Evolutionary conservation across 2,797 vertebrate species (phyloP), one percentile per base, ranked within the genome.

Genomic region (Heterohyrax brucei): DNA sequence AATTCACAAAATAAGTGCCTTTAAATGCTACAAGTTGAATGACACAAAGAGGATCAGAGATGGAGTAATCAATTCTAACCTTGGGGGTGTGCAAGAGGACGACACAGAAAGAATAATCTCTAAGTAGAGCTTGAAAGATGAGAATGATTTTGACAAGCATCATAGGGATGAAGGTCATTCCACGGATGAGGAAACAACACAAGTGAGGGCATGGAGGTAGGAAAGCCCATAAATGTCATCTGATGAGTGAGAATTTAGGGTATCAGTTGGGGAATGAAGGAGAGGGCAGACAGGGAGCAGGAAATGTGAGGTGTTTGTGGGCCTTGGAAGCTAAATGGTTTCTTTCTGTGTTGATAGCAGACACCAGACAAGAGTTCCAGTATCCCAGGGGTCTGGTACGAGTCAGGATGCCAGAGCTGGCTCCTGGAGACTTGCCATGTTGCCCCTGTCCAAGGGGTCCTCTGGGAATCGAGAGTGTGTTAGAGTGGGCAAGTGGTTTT

Each of bases 181-280:
- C 46, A 13, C 84, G 26, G 10, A 28, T 16, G 10, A 39, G 24
- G 44, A n/a, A 33, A 21, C 13, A 30, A 24, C 30, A 3, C 19
- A 1, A 8, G 28, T 13, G 0, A 89, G 73, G 33, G 18, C 2
- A 0, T 4, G 3, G 16, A 44, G 30, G 24, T 14, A 19, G n/a
- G 10, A 26, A 46, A 4, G 53, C 1, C 68, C 2, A 0, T 1
- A 16, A 53, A 1, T 14, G 22, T 61, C 5, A 1, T 1, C 7
- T 7, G 7, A 10, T 10, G 9, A 28, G 33, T 4, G 21, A 46
- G 50, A 22, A 4, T 16, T 75, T 8, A 6, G 48, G 19, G 64
- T 1, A 3, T 30, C 64, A 33, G 75, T 24, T 14, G 30, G 75
- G 70, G n/a, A 48, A 5, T 4, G 12, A 33, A 4, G 30, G 14